Percentiles rank a stretch among this genome's conserved stretches.
phyloP scores from a whole-genome alignment of 2,113 vertebrate genomes.

The Tiliqua scincoides region DNA sequence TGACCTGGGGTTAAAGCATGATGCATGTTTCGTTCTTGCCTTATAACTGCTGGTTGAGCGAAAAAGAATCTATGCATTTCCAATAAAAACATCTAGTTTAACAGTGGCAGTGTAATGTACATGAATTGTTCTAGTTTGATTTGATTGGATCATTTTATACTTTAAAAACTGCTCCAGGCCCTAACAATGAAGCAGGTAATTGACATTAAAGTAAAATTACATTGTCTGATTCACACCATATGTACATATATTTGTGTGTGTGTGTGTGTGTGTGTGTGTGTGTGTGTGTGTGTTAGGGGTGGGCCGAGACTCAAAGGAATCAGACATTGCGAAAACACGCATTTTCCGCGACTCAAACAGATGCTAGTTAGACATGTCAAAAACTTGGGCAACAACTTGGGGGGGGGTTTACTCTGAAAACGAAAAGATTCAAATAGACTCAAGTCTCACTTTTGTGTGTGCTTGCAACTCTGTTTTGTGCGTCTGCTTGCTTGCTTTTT shows the following conservation, averaged over 20 bases:
- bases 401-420: too few species aligned
- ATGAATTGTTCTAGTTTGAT: neutral
- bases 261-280: too few species aligned
- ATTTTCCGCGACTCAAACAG: too few species aligned
- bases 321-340: too few species aligned
- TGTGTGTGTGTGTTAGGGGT: too few species aligned
- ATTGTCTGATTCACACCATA: conserved; percentile 2
- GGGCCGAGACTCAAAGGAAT: too few species aligned
- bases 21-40: conserved; percentile 27
- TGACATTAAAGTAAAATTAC: neutral
- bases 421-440: too few species aligned
- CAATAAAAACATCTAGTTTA: conserved; percentile 13
- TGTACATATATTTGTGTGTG: neutral
- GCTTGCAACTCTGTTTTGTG: too few species aligned
- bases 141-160: neutral
- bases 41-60: conserved; percentile 25
- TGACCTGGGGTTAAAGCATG: conserved; percentile 41
- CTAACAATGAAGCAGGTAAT: neutral
- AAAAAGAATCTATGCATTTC: conserved; percentile 21
- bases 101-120: conserved; percentile 17
- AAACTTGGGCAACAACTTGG: too few species aligned
- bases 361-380: too few species aligned
- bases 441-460: too few species aligned
- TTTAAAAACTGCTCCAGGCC: neutral
- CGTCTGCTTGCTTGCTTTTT: too few species aligned